These are phyloP conservation scores for Elysia crispata DNA, from an alignment of 2,888 invertebrate genomes.

Conservation along the genomic window DNA sequence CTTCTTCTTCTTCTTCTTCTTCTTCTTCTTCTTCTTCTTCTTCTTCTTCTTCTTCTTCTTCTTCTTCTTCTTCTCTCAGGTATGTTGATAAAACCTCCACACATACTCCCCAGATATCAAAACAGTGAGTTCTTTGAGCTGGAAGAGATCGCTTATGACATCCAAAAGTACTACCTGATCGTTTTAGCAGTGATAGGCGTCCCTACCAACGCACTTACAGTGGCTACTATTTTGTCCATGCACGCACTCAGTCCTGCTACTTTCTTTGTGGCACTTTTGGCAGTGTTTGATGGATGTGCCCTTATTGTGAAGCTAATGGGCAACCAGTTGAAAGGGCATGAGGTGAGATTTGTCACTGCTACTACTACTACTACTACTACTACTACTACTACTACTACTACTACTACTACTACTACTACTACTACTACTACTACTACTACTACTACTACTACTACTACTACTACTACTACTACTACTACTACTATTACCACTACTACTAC, in stretches of 20 bases:
- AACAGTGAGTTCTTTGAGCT: not conserved
- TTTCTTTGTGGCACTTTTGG: too few species aligned
- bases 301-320: too few species aligned
- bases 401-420: slow-evolving; percentile 13
- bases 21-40: not conserved
- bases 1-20: too few species aligned
- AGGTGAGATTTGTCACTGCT: too few species aligned
- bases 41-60: too few species aligned
- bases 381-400: slow-evolving; percentile 13
- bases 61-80: not conserved
- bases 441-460: slow-evolving; percentile 18
- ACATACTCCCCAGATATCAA: not conserved
- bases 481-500: slow-evolving; percentile 5
- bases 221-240: too few species aligned
- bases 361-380: too few species aligned
- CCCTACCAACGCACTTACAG: too few species aligned
- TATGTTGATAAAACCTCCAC: not conserved
- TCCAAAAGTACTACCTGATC: not conserved
- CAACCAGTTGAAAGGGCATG: too few species aligned
- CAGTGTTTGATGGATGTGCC: too few species aligned
- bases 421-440: slow-evolving; percentile 13
- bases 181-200: too few species aligned
- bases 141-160: not conserved
- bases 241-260: too few species aligned
- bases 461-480: slow-evolving; percentile 12